Evolutionary conservation across 1,140 invertebrate genomes (phyloP).

Genomic region (Stegodyphus dumicola): DNA sequence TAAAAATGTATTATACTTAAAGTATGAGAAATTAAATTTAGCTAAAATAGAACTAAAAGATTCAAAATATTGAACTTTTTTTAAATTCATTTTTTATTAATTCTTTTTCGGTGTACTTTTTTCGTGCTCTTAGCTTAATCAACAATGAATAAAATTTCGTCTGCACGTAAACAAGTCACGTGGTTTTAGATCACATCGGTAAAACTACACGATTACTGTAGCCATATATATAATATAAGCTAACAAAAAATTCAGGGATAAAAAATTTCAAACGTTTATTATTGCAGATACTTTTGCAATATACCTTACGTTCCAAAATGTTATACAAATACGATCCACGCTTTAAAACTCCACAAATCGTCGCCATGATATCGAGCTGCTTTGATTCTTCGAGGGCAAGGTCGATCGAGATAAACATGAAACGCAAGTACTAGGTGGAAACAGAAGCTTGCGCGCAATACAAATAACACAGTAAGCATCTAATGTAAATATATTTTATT

Average conservation of each 20-base stretch:
- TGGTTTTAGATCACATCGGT: neutral
- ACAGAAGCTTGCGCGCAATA: no score
- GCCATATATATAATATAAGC: neutral
- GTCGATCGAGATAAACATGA: neutral
- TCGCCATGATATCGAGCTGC: neutral
- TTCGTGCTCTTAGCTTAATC: neutral
- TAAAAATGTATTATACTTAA: neutral
- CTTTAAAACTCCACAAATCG: conserved; percentile 2
- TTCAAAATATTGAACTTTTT: neutral
- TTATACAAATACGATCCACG: conserved; percentile 1
- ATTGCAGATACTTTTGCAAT: neutral
- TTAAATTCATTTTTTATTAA: neutral
- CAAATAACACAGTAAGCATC: no score
- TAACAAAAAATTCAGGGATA: neutral
- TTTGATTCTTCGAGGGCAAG: neutral
- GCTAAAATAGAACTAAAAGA: neutral
- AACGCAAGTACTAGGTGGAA: no score
- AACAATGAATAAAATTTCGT: neutral
- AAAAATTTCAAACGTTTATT: neutral
- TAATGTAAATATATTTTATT: no score
- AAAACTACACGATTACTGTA: neutral
- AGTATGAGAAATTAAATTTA: neutral
- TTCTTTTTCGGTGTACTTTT: neutral
- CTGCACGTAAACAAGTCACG: neutral
- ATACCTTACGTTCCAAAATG: conserved; percentile 25